Conservation (phyloP, 2,888 invertebrate species). For the Xestia c-nigrum region DNA sequence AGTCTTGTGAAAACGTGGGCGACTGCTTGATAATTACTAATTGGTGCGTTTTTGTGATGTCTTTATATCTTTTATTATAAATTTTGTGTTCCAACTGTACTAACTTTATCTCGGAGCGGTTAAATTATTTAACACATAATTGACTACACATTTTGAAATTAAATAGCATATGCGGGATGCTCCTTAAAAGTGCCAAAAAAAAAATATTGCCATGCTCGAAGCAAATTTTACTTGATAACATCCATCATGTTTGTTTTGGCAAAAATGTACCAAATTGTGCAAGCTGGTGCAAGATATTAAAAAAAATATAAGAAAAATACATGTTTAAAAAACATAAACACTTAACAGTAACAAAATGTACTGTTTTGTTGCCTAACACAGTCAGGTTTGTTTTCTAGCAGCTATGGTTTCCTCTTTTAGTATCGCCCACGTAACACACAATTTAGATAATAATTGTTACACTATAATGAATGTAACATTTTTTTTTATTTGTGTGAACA, state of each 20-base stretch:
- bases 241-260: not conserved
- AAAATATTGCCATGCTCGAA: not conserved
- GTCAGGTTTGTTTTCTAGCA: not conserved
- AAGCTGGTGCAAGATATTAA: not conserved
- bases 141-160: not conserved
- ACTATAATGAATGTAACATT: not conserved
- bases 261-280: not conserved
- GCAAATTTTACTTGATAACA: not conserved
- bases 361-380: not conserved
- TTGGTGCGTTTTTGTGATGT: not conserved
- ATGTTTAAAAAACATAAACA: too few species aligned
- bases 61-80: not conserved
- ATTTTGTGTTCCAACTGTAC: not conserved
- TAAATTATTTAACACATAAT: not conserved
- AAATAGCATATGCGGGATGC: not conserved
- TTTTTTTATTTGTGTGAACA: constrained; percentile 15
- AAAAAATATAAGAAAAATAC: too few species aligned
- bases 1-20: constrained; percentile 24
- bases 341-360: not conserved
- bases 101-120: not conserved
- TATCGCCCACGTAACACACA: constrained; percentile 33
- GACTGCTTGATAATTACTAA: not conserved
- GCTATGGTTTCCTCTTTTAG: not conserved
- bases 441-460: constrained; percentile 3
- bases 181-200: constrained; percentile 31